Conservation (phyloP, 2,113 vertebrate genomes). For the Eclectus roratus region DNA sequence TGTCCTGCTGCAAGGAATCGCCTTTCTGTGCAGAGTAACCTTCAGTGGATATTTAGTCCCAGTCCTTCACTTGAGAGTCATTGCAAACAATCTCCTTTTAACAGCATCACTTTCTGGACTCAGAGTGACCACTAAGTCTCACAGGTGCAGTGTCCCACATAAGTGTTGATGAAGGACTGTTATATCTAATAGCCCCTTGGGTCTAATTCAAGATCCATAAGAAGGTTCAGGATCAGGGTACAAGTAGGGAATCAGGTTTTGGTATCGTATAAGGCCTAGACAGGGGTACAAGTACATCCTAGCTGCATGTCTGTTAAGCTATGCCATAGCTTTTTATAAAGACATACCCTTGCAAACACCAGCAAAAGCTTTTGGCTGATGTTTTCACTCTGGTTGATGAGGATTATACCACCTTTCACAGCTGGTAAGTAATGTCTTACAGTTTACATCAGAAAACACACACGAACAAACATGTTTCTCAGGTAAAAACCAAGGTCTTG, state of each 20-base stretch:
- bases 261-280: not conserved
- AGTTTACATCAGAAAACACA: not conserved
- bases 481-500: not conserved
- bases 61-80: not conserved
- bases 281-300: not conserved
- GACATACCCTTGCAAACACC: not conserved
- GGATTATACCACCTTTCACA: not conserved
- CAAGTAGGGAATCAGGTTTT: not conserved
- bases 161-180: not conserved
- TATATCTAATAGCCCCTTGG: not conserved
- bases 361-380: not conserved
- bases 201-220: not conserved
- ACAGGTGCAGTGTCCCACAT: rapidly evolving
- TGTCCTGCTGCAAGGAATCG: not conserved
- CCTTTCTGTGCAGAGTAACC: not conserved
- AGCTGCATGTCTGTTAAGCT: not conserved
- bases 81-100: not conserved
- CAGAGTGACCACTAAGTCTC: not conserved
- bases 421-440: not conserved
- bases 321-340: not conserved
- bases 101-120: not conserved
- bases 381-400: not conserved
- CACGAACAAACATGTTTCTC: not conserved
- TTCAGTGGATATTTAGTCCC: not conserved
- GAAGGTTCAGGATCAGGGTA: not conserved